These are phyloP conservation scores for Alosa alosa DNA, from an alignment of 2,113 vertebrate species.

Conservation along the genomic window DNA sequence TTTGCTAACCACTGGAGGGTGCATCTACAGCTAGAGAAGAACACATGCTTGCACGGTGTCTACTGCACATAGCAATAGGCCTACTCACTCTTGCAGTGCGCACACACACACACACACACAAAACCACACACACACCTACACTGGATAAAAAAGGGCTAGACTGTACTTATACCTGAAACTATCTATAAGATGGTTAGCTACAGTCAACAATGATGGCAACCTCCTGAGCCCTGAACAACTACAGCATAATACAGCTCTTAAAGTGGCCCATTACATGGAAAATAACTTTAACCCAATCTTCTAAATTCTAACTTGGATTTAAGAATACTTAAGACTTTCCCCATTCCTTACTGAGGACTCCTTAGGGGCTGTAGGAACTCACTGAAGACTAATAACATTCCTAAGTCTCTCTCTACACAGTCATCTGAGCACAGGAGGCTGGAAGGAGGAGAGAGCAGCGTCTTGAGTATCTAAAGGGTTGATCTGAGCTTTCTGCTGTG, in stretches of 20 bases:
- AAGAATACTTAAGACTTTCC: background rate
- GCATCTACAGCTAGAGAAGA: conserved; percentile 76
- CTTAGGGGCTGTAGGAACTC: background rate
- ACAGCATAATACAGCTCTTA: background rate
- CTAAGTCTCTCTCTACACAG: background rate
- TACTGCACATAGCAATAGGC: conserved; percentile 20
- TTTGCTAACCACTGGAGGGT: conserved; percentile 75
- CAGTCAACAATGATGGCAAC: background rate
- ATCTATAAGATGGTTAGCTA: background rate
- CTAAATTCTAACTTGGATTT: background rate
- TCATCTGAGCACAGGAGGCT: background rate
- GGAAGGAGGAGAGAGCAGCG: background rate
- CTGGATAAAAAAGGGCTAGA: background rate
- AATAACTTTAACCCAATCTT: background rate
- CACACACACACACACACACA: background rate
- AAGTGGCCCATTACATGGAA: background rate
- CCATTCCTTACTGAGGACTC: background rate
- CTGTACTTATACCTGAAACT: background rate
- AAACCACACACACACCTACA: conserved; percentile 51
- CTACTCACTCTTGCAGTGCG: background rate
- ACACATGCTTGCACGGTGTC: conserved; percentile 77
- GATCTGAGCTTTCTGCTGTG: conserved; percentile 59
- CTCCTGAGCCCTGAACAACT: background rate
- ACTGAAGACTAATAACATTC: background rate
- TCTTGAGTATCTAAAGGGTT: background rate